Percentiles rank a stretch among this genome's conserved stretches.
phyloP scores from a whole-genome alignment of 2,888 invertebrate species.

The Miltochrista miniata region DNA sequence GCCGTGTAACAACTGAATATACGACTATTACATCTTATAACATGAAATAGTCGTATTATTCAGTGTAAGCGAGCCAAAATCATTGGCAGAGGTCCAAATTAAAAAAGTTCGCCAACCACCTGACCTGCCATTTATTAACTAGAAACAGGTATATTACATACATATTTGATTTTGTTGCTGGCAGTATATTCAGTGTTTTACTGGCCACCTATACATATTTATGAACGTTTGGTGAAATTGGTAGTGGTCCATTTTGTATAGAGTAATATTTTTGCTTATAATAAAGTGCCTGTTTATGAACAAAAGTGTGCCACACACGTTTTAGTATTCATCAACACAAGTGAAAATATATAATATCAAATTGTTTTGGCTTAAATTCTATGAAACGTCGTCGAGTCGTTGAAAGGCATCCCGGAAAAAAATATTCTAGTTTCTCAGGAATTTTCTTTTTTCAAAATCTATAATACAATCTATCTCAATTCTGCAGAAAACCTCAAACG shows the following conservation, averaged over 20 bases:
- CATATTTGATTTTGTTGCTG: slow-evolving; percentile 19
- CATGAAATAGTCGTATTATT: slow-evolving; percentile 19
- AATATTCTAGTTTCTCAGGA: too few relatives aligned
- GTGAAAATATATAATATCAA: too few relatives aligned
- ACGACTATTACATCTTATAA: slow-evolving; percentile 16
- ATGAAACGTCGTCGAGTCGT: too few relatives aligned
- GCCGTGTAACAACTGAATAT: slow-evolving; percentile 12
- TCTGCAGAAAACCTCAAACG: too few relatives aligned
- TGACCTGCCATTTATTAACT: slow-evolving; percentile 13
- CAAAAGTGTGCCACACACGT: too few relatives aligned
- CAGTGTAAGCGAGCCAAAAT: slow-evolving; percentile 18
- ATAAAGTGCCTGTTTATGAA: too few relatives aligned
- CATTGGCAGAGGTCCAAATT: slow-evolving; percentile 37
- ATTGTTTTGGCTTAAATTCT: too few relatives aligned
- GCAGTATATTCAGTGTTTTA: slow-evolving; percentile 9
- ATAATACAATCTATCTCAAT: too few relatives aligned
- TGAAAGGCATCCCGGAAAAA: too few relatives aligned
- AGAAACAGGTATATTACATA: slow-evolving; percentile 21
- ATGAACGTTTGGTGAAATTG: background rate
- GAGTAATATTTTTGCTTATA: background rate
- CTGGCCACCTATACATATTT: background rate
- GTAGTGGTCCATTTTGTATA: background rate
- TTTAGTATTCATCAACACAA: too few relatives aligned
- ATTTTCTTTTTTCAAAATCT: too few relatives aligned
- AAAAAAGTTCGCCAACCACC: slow-evolving; percentile 31